phyloP scores from a whole-genome alignment of 2,113 vertebrate genomes.

The Misgurnus anguillicaudatus region DNA sequence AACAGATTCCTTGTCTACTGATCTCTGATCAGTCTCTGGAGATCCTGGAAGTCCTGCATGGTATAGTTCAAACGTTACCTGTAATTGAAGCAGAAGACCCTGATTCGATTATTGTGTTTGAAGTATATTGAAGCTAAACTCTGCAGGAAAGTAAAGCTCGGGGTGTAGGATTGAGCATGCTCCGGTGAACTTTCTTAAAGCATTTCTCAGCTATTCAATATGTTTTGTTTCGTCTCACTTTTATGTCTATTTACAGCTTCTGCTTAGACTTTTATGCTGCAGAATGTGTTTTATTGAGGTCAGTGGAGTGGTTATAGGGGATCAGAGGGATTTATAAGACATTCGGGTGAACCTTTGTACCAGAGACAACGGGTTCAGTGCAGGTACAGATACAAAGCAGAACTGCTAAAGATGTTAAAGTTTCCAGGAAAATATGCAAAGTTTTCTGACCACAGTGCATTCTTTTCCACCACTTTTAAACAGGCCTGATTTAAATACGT shows the following conservation, averaged over 20 bases:
- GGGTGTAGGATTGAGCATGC: neutral
- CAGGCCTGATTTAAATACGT: slow-evolving; percentile 10
- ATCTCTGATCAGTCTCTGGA: neutral
- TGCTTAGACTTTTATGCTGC: slow-evolving; percentile 16
- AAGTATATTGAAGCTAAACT: neutral
- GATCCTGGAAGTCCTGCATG: neutral
- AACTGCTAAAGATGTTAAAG: slow-evolving; percentile 62
- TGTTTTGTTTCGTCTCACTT: slow-evolving; percentile 29
- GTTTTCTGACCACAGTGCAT: slow-evolving; percentile 8
- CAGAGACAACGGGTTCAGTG: slow-evolving; percentile 65
- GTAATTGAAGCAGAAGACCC: slow-evolving; percentile 9
- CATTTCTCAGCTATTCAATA: slow-evolving; percentile 25
- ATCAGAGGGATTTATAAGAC: slow-evolving; percentile 64
- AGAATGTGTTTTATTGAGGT: slow-evolving; percentile 34
- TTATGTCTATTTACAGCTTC: slow-evolving; percentile 19
- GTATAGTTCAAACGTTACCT: too few relatives aligned
- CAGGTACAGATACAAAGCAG: slow-evolving; percentile 58
- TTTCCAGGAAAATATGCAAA: slow-evolving; percentile 64
- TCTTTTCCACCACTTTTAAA: slow-evolving; percentile 2
- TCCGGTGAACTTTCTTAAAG: neutral
- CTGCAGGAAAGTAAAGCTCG: neutral
- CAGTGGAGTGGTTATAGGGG: slow-evolving; percentile 33
- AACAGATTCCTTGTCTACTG: too few relatives aligned
- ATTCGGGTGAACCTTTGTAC: slow-evolving; percentile 55
- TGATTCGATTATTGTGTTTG: slow-evolving; percentile 5